A percentile compares a stretch with the other conserved stretches of the same genome.
Conservation (phyloP, 2,797 vertebrate genomes). For the Remorina albescens region DNA sequence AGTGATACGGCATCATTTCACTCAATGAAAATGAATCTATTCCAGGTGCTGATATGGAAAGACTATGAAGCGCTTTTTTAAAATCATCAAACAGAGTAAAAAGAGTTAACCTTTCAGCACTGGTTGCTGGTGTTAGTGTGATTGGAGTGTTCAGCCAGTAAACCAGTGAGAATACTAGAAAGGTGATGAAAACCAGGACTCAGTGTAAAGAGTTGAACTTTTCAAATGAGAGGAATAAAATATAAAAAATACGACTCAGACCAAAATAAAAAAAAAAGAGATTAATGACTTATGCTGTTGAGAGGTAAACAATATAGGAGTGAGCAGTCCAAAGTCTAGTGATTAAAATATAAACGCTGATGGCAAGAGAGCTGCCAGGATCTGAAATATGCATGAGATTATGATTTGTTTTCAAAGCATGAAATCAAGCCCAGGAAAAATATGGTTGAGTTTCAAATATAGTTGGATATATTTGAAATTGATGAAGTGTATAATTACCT, state of each 20-base stretch:
- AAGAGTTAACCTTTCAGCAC: slow-evolving; percentile 11
- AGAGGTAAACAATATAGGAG: slow-evolving; percentile 8
- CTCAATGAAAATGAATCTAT: slow-evolving; percentile 59
- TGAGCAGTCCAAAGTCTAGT: not conserved
- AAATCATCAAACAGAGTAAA: slow-evolving; percentile 42
- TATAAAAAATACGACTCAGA: not conserved
- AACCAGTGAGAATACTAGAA: slow-evolving; percentile 1
- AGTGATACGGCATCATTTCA: slow-evolving; percentile 49
- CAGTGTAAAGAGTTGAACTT: slow-evolving; percentile 6
- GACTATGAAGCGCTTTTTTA: slow-evolving; percentile 30
- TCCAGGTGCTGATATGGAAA: slow-evolving; percentile 45
- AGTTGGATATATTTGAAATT: slow-evolving; percentile 3
- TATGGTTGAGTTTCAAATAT: slow-evolving; percentile 3
- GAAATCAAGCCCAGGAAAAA: not conserved
- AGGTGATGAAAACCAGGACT: slow-evolving; percentile 17
- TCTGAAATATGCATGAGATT: slow-evolving; percentile 20
- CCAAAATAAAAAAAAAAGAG: not conserved
- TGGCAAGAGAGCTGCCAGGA: slow-evolving; percentile 2
- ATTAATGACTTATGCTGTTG: not conserved
- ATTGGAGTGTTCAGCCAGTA: slow-evolving; percentile 7
- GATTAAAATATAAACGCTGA: slow-evolving; percentile 14
- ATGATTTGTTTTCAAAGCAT: slow-evolving; percentile 17
- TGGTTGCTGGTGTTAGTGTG: slow-evolving; percentile 3
- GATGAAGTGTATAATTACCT: slow-evolving; percentile 9
- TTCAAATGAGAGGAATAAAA: slow-evolving; percentile 2